Percentiles rank a stretch among this genome's conserved stretches.
phyloP scores from a whole-genome alignment of 2,113 vertebrate genomes.

The Steatornis caripensis region DNA sequence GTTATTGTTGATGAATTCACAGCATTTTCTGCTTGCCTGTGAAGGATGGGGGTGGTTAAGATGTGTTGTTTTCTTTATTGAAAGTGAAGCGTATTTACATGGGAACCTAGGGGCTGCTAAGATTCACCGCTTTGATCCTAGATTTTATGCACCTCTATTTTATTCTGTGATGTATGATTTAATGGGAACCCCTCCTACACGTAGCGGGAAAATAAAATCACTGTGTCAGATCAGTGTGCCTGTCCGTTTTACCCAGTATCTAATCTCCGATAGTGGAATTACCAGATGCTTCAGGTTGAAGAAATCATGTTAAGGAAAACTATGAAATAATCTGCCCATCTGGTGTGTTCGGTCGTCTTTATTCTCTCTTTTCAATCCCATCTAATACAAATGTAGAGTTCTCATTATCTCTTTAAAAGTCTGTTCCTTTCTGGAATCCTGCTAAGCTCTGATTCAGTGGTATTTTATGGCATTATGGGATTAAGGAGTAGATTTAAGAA shows the following conservation, averaged over 20 bases:
- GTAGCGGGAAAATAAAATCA: not conserved
- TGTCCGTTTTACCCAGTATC: not conserved
- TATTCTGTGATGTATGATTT: not conserved
- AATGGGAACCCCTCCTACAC: not conserved
- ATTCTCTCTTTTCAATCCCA: not conserved
- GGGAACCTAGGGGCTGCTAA: not conserved
- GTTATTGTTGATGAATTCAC: not conserved
- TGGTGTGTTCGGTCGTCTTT: not conserved
- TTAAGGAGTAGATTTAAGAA: constrained; percentile 49
- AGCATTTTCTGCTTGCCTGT: not conserved
- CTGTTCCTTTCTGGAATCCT: constrained; percentile 32
- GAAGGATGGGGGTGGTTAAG: not conserved
- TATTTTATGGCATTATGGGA: constrained; percentile 56
- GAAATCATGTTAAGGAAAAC: constrained; percentile 36
- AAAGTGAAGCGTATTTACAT: not conserved
- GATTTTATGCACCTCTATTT: not conserved
- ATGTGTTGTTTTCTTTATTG: not conserved
- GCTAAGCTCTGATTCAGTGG: constrained; percentile 24
- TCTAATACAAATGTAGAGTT: not conserved
- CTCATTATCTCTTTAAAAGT: constrained; percentile 52
- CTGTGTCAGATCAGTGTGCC: not conserved
- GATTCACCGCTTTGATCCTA: not conserved
- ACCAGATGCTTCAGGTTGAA: constrained; percentile 35
- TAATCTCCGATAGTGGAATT: constrained; percentile 13
- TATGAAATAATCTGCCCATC: constrained; percentile 45